These are phyloP conservation scores for Dasyurus viverrinus DNA, from an alignment of 2,113 vertebrate genomes.

Conservation along the genomic window DNA sequence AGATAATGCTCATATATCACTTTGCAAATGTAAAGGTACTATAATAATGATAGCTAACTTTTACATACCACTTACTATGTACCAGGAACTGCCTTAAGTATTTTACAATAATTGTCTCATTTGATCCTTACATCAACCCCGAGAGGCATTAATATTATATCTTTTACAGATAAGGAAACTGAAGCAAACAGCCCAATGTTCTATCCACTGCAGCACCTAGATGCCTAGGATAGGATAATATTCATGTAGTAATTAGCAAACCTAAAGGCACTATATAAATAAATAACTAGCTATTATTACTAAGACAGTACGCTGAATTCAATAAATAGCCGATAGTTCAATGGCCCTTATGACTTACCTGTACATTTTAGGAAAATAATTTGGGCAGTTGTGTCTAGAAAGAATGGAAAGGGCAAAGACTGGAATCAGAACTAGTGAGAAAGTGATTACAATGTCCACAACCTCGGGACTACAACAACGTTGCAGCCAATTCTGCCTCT, in stretches of 20 bases:
- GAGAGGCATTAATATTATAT: too few relatives aligned
- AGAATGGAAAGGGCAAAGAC: slow-evolving; percentile 1
- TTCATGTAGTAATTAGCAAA: neutral
- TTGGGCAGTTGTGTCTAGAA: neutral
- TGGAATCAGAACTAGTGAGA: neutral
- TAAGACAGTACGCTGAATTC: neutral
- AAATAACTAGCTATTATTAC: neutral
- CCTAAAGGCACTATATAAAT: neutral
- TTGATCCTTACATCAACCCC: too few relatives aligned
- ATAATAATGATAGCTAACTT: too few relatives aligned
- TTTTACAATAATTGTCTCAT: too few relatives aligned
- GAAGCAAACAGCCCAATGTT: too few relatives aligned
- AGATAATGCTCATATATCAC: too few relatives aligned
- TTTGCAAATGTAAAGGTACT: too few relatives aligned
- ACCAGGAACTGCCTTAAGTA: too few relatives aligned
- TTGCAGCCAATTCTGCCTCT: neutral
- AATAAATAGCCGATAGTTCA: neutral
- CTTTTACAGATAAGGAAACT: too few relatives aligned
- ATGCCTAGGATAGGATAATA: neutral
- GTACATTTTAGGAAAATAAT: neutral
- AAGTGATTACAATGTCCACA: neutral
- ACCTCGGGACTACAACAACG: neutral
- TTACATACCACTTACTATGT: too few relatives aligned
- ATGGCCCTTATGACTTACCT: neutral
- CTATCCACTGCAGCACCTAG: neutral